Evolutionary conservation across 2,113 vertebrate genomes (phyloP), one percentile per base, ranked within the genome.

Genomic region (Cyprinodon tularosa): DNA sequence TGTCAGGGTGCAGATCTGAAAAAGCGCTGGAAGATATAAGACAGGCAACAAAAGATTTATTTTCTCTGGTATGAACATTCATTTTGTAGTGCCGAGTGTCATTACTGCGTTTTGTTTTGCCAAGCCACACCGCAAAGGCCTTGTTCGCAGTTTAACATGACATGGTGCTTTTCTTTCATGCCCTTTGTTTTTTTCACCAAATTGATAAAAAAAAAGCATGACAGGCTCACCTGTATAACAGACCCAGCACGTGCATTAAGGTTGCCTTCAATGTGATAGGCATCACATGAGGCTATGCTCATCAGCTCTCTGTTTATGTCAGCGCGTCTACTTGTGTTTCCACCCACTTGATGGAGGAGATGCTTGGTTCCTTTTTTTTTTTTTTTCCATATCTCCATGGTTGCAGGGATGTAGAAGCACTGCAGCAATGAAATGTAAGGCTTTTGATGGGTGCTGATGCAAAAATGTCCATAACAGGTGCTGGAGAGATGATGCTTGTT

Each of bases 371-470:
- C 79, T 87, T 85, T 88, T 84, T 77, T 84, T 89, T 90, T 3
- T 9, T 64, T 42, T 40, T 45, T 82, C 89, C 83, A 77, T 74
- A 89, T 93, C 91, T 84, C 91, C 89, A 91, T 92, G 90, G 92
- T 91, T 93, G 86, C 90, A 83, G 84, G 74, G 86, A 81, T 84
- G 78, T 76, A 84, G 83, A 82, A 76, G 71, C 76, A 78, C 60
- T 80, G 79, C 77, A 72, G 73, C 50, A 76, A 62, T 50, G 62
- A 47, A 90, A 72, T 60, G 62, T 62, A 66, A 79, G 78, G 77
- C 74, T 91, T 76, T 77, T 81, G 89, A 84, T 85, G 84, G 87
- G 81, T 89, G 84, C 81, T 74, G 17, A 74, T 84, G 61, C 47
- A 82, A 71, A 74, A 64, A 72, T 73, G 20, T 76, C 57, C 67